Conservation (phyloP, 2,113 vertebrate genomes). For the Zingel zingel region DNA sequence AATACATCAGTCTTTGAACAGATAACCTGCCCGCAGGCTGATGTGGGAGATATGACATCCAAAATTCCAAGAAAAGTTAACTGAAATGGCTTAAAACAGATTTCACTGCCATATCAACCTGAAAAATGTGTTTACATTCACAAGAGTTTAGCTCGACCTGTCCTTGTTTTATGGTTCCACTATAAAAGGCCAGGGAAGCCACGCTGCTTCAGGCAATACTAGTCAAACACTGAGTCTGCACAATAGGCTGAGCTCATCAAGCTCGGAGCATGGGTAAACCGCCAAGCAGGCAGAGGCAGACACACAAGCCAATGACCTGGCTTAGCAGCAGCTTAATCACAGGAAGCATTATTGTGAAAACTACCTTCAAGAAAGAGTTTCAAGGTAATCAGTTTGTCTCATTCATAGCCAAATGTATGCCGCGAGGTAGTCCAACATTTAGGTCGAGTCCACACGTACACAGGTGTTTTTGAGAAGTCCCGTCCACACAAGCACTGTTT, state of each 20-base stretch:
- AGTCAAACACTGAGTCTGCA: conserved; percentile 45
- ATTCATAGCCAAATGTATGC: not conserved
- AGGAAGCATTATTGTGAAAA: too few species aligned
- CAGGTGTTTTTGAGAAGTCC: too few species aligned
- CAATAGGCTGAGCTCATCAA: conserved; percentile 28
- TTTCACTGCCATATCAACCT: not conserved
- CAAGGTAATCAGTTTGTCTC: not conserved
- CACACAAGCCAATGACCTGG: not conserved
- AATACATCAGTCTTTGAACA: not conserved
- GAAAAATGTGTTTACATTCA: conserved; percentile 22
- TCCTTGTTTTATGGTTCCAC: conserved; percentile 23
- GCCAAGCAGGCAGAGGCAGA: conserved; percentile 26
- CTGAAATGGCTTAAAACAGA: not conserved
- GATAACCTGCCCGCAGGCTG: not conserved
- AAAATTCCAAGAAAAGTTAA: not conserved
- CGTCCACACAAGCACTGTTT: too few species aligned
- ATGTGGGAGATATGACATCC: not conserved
- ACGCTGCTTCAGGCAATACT: conserved; percentile 15
- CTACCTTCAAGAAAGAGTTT: not conserved
- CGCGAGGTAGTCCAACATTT: not conserved
- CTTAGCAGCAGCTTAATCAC: not conserved
- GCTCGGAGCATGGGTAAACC: not conserved
- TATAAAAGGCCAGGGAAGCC: not conserved
- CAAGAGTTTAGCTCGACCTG: conserved; percentile 21
- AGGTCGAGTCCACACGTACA: too few species aligned